These are phyloP conservation scores for Brachionus rotundiformis DNA, from an alignment of 1,140 invertebrate genomes.

Conservation along the genomic window DNA sequence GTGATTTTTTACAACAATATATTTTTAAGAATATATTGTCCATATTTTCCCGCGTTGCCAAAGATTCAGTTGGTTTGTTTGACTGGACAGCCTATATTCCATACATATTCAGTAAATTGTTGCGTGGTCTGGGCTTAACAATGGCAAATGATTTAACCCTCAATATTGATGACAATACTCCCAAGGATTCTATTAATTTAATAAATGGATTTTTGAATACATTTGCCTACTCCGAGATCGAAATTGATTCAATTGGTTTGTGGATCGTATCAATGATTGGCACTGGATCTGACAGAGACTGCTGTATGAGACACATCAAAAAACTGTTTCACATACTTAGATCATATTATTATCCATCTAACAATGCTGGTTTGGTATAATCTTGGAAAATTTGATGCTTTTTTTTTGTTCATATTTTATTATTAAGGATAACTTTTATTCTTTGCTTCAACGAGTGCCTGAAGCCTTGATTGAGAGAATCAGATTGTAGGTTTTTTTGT, in stretches of 20 bases:
- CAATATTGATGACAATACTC: conserved; percentile 41
- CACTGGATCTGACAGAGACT: conserved; percentile 61
- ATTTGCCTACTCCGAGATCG: conserved; percentile 55
- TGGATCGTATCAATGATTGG: conserved; percentile 73
- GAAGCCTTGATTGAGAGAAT: conserved; percentile 40
- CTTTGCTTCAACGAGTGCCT: conserved; percentile 25
- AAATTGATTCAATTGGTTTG: conserved; percentile 68
- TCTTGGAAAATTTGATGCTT: not conserved
- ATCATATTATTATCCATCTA: conserved; percentile 86
- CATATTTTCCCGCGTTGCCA: conserved; percentile 10
- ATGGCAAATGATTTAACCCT: not conserved
- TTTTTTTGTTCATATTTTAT: not conserved
- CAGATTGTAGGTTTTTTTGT: conserved; percentile 6
- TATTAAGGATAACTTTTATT: not conserved
- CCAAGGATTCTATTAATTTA: conserved; percentile 18
- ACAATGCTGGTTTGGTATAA: conserved; percentile 67
- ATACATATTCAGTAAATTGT: conserved; percentile 38
- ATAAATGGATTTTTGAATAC: conserved; percentile 49
- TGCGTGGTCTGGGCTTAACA: conserved; percentile 6
- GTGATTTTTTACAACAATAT: too few relatives aligned
- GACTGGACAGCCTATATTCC: conserved; percentile 35
- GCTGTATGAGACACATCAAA: conserved; percentile 73
- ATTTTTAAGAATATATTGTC: conserved; percentile 19
- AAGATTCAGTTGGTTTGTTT: conserved; percentile 6
- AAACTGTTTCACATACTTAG: conserved; percentile 80